phyloP scores from a whole-genome alignment of 2,113 vertebrate genomes.

The Cyphomyrus plagiostoma region DNA sequence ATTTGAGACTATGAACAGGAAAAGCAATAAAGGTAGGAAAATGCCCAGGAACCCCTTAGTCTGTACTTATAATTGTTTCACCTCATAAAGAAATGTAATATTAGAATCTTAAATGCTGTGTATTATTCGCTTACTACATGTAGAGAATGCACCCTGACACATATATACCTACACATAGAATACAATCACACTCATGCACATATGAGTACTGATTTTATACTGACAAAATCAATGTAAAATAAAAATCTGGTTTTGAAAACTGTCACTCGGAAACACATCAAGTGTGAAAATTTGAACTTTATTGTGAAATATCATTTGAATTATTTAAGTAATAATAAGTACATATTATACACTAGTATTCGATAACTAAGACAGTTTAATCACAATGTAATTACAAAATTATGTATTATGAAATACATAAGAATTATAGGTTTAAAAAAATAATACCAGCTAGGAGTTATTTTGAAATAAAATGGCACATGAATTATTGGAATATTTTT shows the following conservation, averaged over 20 bases:
- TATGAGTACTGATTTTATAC: neutral
- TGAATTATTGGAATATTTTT: neutral
- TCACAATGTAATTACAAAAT: neutral
- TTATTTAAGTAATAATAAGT: neutral
- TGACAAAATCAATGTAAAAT: neutral
- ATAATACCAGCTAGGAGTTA: no score
- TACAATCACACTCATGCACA: neutral
- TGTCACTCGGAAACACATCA: neutral
- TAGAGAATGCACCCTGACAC: neutral
- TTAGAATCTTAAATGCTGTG: neutral
- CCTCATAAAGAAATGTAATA: neutral
- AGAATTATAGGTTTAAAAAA: neutral
- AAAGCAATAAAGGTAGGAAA: constrained; percentile 70
- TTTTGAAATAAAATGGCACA: neutral
- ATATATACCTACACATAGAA: neutral
- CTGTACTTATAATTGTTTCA: neutral
- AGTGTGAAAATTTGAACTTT: neutral
- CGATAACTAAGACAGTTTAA: neutral
- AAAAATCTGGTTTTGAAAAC: neutral
- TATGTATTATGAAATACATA: neutral
- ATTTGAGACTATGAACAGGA: constrained; percentile 78
- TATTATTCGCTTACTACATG: neutral
- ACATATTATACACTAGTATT: neutral
- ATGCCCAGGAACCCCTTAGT: neutral
- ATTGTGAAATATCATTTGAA: neutral